These are phyloP conservation scores for Callionymus lyra DNA, from an alignment of 2,113 vertebrate species.

Conservation along the genomic window DNA sequence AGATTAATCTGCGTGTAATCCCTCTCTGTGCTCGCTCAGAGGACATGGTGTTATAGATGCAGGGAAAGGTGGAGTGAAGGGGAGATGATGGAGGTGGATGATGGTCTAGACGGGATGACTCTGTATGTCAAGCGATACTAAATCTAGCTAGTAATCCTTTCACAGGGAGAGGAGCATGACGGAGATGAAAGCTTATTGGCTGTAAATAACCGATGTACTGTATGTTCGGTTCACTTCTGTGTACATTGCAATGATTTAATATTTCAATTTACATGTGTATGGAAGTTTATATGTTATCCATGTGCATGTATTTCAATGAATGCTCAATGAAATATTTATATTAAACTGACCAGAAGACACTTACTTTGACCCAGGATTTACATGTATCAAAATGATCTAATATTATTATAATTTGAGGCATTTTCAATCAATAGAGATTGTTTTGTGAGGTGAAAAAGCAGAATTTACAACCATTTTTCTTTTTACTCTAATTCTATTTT, in stretches of 20 bases:
- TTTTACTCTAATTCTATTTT: too few species aligned
- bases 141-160: slow-evolving; percentile 23
- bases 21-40: slow-evolving; percentile 14
- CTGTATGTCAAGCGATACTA: slow-evolving; percentile 7
- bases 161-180: background rate
- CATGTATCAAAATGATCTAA: too few species aligned
- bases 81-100: slow-evolving; percentile 18
- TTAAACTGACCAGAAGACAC: too few species aligned
- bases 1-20: slow-evolving; percentile 38
- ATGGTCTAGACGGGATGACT: slow-evolving; percentile 19
- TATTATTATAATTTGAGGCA: too few species aligned
- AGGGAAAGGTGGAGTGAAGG: slow-evolving; percentile 7
- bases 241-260: too few species aligned
- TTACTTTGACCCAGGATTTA: too few species aligned
- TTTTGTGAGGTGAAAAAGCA: too few species aligned
- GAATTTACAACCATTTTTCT: too few species aligned
- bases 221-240: background rate
- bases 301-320: too few species aligned
- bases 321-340: too few species aligned
- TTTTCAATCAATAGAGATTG: too few species aligned
- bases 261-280: too few species aligned
- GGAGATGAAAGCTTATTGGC: background rate
- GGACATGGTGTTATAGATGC: slow-evolving; percentile 10
- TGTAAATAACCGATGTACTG: slow-evolving; percentile 2
- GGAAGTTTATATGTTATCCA: background rate